phyloP scores from a whole-genome alignment of 2,888 invertebrate species.

The Branchellion lobata region DNA sequence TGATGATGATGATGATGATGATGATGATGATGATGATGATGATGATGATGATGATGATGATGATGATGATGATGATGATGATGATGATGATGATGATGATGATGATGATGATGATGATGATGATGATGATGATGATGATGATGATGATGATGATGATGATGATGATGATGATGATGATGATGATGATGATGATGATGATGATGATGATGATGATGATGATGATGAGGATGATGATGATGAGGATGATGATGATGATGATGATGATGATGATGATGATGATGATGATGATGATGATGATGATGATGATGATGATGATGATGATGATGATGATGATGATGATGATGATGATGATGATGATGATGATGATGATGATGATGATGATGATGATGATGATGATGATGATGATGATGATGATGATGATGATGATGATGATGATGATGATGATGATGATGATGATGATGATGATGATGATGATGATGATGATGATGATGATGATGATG shows the following conservation, averaged over 20 bases:
- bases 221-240: neutral
- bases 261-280: conserved; percentile 34
- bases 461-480: conserved; percentile 25
- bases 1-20: conserved; percentile 32
- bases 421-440: conserved; percentile 40
- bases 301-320: conserved; percentile 6
- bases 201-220: conserved; percentile 24
- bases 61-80: conserved; percentile 30
- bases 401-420: conserved; percentile 38
- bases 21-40: conserved; percentile 36
- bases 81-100: conserved; percentile 41
- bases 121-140: conserved; percentile 37
- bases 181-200: conserved; percentile 37
- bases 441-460: conserved; percentile 38
- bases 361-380: conserved; percentile 36
- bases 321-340: neutral
- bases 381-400: conserved; percentile 32
- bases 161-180: conserved; percentile 42
- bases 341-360: conserved; percentile 26
- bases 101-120: conserved; percentile 40
- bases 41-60: conserved; percentile 37
- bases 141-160: conserved; percentile 25
- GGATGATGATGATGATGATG: neutral
- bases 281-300: conserved; percentile 11
- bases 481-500: conserved; percentile 11